Percentiles rank a stretch among this genome's conserved stretches.
Conservation (phyloP, 2,888 invertebrate species). For the Melanophora roralis region DNA sequence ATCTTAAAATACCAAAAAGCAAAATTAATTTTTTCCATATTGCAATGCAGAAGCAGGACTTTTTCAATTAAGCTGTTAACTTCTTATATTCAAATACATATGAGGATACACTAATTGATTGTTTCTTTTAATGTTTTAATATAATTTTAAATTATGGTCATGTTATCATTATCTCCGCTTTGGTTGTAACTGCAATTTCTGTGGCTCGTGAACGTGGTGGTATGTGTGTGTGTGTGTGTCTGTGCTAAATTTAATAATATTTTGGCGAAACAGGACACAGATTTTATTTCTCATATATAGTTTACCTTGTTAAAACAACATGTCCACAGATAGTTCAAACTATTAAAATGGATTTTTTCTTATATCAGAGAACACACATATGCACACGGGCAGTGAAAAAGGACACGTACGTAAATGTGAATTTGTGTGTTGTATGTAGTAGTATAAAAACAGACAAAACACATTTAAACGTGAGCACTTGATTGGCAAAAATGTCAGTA, state of each 20-base stretch:
- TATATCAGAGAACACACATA: not conserved
- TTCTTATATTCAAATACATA: too few relatives aligned
- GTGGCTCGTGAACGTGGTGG: not conserved
- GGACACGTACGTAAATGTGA: not conserved
- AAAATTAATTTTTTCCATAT: too few relatives aligned
- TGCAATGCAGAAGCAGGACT: too few relatives aligned
- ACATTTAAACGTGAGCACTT: slow-evolving; percentile 3
- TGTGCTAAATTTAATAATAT: not conserved
- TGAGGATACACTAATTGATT: not conserved
- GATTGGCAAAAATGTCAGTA: slow-evolving; percentile 5
- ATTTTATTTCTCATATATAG: slow-evolving; percentile 9
- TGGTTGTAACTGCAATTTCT: not conserved
- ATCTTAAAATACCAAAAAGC: too few relatives aligned
- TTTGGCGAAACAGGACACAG: not conserved
- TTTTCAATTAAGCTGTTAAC: too few relatives aligned
- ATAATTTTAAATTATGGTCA: slow-evolving; percentile 14
- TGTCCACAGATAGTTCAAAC: slow-evolving; percentile 30
- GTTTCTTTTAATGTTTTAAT: not conserved
- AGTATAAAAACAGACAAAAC: too few relatives aligned
- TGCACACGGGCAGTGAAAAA: not conserved
- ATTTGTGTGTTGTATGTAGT: slow-evolving; percentile 17
- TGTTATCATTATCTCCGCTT: not conserved
- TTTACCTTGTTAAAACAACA: slow-evolving; percentile 34
- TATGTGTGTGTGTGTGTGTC: not conserved
- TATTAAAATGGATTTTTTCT: slow-evolving; percentile 8